phyloP scores from a whole-genome alignment of 53 echinoderm and acorn worm genomes.

The Apostichopus leukothele region DNA sequence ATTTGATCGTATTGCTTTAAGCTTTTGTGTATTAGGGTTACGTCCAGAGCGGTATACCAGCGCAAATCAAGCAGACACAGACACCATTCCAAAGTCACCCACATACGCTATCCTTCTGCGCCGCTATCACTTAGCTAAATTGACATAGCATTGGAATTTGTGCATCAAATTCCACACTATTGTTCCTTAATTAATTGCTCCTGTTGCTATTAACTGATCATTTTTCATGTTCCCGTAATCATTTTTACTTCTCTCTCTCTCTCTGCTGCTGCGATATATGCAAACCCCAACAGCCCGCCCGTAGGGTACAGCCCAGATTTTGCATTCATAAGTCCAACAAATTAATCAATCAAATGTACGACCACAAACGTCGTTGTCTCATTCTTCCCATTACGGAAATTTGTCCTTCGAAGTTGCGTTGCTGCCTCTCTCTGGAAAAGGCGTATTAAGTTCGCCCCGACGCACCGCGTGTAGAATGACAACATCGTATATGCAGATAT shows the following conservation, averaged over 20 bases:
- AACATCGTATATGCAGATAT: background rate
- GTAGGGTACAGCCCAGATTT: conserved; percentile 50
- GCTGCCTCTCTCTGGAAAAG: conserved; percentile 6
- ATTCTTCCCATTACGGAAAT: conserved; percentile 36
- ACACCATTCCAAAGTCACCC: conserved; percentile 1
- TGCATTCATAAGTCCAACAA: conserved; percentile 49
- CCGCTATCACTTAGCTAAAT: conserved; percentile 54
- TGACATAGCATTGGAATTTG: conserved; percentile 52
- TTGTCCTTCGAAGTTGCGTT: conserved; percentile 44
- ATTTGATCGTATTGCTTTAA: conserved; percentile 1
- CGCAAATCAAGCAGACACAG: conserved; percentile 4
- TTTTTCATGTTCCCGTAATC: conserved; percentile 47
- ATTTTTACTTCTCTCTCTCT: conserved; percentile 6
- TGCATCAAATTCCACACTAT: conserved; percentile 52
- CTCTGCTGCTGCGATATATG: conserved; percentile 25
- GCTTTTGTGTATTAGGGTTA: conserved; percentile 2
- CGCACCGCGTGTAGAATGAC: conserved; percentile 25
- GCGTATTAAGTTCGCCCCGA: conserved; percentile 41
- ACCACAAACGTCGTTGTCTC: conserved; percentile 6
- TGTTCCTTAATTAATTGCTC: conserved; percentile 54
- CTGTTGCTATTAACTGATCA: conserved; percentile 41
- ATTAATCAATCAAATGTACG: conserved; percentile 45
- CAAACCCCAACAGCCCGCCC: conserved; percentile 46
- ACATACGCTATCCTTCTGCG: background rate
- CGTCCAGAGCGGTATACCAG: background rate